These are phyloP conservation scores for Macaca mulatta DNA, from an alignment of 2,113 vertebrate genomes.

Conservation along the genomic window DNA sequence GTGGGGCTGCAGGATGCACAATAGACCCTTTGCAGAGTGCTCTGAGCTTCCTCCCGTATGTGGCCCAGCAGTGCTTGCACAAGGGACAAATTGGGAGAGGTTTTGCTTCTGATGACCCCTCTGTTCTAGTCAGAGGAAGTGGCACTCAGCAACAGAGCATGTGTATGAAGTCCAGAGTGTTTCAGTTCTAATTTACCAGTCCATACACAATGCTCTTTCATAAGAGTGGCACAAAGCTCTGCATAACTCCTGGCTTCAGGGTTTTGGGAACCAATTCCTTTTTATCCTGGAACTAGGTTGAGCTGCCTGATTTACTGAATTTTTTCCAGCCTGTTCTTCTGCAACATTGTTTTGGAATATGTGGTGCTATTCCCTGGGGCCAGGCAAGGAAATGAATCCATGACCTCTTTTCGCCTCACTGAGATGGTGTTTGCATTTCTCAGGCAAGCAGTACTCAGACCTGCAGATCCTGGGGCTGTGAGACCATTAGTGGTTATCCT, in stretches of 20 bases:
- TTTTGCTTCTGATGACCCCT: background rate
- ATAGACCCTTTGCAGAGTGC: background rate
- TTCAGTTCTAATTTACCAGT: background rate
- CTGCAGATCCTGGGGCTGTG: background rate
- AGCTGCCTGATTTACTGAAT: background rate
- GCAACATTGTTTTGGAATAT: background rate
- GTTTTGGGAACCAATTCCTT: background rate
- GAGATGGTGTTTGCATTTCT: constrained; percentile 25
- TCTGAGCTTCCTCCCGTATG: background rate
- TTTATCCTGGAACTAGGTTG: background rate
- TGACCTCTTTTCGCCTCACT: constrained; percentile 11
- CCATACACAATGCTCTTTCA: background rate
- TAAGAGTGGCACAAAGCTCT: background rate
- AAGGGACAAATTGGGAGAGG: background rate
- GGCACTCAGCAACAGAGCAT: rapidly evolving
- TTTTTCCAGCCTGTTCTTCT: background rate
- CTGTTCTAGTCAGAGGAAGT: background rate
- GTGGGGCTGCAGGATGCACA: background rate
- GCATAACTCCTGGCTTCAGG: background rate
- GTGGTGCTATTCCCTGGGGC: constrained; percentile 4
- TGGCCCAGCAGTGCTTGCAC: background rate
- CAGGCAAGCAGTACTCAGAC: background rate
- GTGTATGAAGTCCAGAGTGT: rapidly evolving
- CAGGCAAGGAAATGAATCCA: constrained; percentile 36
- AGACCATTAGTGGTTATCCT: background rate